Conservation (phyloP, 1,140 invertebrate species). For the Odontomachus brunneus region DNA sequence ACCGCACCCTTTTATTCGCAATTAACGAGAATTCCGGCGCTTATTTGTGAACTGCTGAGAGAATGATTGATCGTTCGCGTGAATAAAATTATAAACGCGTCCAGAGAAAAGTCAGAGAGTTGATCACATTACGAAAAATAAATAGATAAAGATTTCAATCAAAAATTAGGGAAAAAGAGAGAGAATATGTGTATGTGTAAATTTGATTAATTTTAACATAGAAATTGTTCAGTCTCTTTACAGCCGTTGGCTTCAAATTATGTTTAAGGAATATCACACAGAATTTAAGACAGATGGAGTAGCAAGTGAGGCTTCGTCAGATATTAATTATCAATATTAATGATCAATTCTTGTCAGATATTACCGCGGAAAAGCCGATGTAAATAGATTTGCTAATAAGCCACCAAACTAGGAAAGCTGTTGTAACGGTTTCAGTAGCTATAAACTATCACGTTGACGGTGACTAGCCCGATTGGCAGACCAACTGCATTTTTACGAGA, state of each 20-base stretch:
- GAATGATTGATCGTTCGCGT: slow-evolving; percentile 43
- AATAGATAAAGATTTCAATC: no score
- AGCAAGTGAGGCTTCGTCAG: background rate
- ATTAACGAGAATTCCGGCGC: slow-evolving; percentile 44
- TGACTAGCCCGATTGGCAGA: background rate
- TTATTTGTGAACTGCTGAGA: slow-evolving; percentile 26
- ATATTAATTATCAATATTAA: no score
- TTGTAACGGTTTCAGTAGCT: slow-evolving; percentile 25
- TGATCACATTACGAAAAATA: no score
- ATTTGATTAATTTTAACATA: no score
- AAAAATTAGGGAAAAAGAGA: no score
- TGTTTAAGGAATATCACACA: no score
- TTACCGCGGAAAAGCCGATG: background rate
- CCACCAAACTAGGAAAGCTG: background rate
- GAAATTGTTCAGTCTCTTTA: no score
- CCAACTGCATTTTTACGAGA: slow-evolving; percentile 36
- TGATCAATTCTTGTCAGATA: no score
- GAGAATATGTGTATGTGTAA: no score
- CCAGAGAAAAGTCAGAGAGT: no score
- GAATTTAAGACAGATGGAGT: background rate
- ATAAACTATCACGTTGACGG: slow-evolving; percentile 17
- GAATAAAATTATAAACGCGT: slow-evolving; percentile 37
- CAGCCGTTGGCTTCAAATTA: no score
- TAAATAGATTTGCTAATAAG: background rate
- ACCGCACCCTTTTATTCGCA: slow-evolving; percentile 40